These are phyloP conservation scores for Phyllotis vaccarum DNA, from an alignment of 2,797 vertebrate species.

Conservation along the genomic window DNA sequence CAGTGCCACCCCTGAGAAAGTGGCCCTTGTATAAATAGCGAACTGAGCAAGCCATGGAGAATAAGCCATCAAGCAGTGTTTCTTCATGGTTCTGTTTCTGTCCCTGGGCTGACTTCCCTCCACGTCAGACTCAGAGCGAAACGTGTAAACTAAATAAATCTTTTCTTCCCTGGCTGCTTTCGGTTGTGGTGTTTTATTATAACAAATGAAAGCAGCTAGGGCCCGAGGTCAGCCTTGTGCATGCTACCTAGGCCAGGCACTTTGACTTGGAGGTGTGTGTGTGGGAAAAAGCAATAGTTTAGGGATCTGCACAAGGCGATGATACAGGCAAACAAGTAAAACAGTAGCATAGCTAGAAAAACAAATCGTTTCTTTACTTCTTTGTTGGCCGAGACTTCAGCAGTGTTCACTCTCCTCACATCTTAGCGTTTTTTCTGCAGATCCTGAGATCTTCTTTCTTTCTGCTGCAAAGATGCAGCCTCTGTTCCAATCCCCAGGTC, in stretches of 20 bases:
- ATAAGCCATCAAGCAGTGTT: background rate
- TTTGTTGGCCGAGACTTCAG: background rate
- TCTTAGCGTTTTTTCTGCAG: slow-evolving; percentile 38
- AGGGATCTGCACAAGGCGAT: background rate
- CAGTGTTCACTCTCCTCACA: background rate
- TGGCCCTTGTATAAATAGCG: background rate
- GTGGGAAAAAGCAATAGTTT: background rate
- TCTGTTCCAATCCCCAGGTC: background rate
- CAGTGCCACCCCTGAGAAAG: background rate
- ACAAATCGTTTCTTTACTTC: background rate
- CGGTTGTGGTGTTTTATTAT: background rate
- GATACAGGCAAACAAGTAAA: background rate
- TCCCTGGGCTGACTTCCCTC: background rate
- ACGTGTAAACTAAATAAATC: background rate
- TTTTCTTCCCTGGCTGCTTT: background rate
- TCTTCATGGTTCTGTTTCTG: background rate
- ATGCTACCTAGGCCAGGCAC: background rate
- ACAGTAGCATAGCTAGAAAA: background rate
- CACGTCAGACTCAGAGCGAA: no score
- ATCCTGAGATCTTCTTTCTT: background rate
- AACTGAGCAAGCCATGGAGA: background rate
- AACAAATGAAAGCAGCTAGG: no score
- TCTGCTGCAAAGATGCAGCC: background rate
- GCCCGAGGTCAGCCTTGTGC: background rate
- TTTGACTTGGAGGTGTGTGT: background rate